Evolutionary conservation across 2,797 vertebrate species (phyloP).

Genomic region (Anguilla obscura): DNA sequence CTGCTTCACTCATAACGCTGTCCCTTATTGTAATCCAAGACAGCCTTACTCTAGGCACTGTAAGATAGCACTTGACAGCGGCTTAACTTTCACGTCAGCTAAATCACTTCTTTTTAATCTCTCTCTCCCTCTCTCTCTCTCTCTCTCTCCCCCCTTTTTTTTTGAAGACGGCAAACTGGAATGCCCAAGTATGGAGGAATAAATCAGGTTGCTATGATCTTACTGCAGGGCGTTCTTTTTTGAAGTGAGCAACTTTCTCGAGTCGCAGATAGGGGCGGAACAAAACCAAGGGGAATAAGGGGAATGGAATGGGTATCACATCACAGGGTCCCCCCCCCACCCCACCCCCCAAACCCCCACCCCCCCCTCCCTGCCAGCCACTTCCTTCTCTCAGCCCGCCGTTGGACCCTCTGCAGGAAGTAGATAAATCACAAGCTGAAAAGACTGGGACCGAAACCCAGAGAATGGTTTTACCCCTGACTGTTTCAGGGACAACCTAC

Average conservation of each 20-base stretch:
- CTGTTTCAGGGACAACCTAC: neutral
- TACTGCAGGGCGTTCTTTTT: slow-evolving; percentile 31
- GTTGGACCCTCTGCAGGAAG: neutral
- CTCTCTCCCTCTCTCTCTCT: slow-evolving; percentile 28
- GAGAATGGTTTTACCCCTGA: neutral
- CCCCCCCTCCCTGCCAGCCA: neutral
- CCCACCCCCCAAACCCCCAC: neutral
- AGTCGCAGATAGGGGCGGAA: neutral
- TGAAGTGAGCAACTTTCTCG: slow-evolving; percentile 22
- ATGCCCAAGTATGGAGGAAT: slow-evolving; percentile 35
- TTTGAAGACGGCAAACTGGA: slow-evolving; percentile 44
- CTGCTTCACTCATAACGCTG: slow-evolving; percentile 21
- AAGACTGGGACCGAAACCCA: neutral
- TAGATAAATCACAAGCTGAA: slow-evolving; percentile 13
- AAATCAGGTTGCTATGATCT: slow-evolving; percentile 39
- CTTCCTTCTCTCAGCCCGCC: neutral
- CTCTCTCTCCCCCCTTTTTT: slow-evolving; percentile 26
- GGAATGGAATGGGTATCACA: slow-evolving; percentile 19
- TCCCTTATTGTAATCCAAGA: slow-evolving; percentile 40
- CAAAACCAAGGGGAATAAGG: slow-evolving; percentile 19
- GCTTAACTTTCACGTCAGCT: slow-evolving; percentile 46
- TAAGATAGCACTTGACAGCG: slow-evolving; percentile 44
- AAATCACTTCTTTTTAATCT: slow-evolving; percentile 51
- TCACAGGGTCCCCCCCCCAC: neutral
- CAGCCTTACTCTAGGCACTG: slow-evolving; percentile 39